A percentile compares a stretch with the other conserved stretches of the same genome.
phyloP scores from a whole-genome alignment of 2,797 vertebrate genomes.

The Protosalanx chinensis region DNA sequence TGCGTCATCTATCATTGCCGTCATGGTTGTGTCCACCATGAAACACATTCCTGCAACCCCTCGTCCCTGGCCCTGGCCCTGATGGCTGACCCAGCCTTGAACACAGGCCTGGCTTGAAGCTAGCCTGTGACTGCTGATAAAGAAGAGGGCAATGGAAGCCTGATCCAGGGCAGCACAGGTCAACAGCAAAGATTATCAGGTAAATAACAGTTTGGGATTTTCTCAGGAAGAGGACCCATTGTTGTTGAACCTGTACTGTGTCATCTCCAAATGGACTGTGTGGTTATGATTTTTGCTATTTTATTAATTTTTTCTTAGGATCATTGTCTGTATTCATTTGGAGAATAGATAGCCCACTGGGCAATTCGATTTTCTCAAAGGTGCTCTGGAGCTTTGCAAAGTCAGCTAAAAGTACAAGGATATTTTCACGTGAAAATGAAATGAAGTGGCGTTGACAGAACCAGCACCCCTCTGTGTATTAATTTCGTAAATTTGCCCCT shows the following conservation, averaged over 20 bases:
- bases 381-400: neutral
- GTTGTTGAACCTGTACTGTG: neutral
- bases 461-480: neutral
- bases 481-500: neutral
- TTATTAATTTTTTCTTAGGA: neutral
- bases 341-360: no score
- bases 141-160: no score
- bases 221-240: neutral
- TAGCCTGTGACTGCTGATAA: conserved; percentile 25
- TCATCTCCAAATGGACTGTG: neutral
- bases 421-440: neutral
- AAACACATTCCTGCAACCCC: conserved; percentile 31
- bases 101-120: conserved; percentile 28
- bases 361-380: neutral
- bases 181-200: conserved; percentile 39
- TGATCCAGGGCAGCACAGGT: conserved; percentile 32
- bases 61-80: conserved; percentile 1
- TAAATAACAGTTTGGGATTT: conserved; percentile 24
- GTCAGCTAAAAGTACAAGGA: neutral
- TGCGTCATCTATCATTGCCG: conserved; percentile 28
- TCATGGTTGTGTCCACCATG: conserved; percentile 13
- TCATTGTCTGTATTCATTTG: neutral
- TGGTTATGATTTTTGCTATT: neutral
- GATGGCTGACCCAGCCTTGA: conserved; percentile 35
- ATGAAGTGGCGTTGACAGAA: neutral